Evolutionary conservation across 2,888 invertebrate genomes (phyloP).

Genomic region (Dryomyza anilis): DNA sequence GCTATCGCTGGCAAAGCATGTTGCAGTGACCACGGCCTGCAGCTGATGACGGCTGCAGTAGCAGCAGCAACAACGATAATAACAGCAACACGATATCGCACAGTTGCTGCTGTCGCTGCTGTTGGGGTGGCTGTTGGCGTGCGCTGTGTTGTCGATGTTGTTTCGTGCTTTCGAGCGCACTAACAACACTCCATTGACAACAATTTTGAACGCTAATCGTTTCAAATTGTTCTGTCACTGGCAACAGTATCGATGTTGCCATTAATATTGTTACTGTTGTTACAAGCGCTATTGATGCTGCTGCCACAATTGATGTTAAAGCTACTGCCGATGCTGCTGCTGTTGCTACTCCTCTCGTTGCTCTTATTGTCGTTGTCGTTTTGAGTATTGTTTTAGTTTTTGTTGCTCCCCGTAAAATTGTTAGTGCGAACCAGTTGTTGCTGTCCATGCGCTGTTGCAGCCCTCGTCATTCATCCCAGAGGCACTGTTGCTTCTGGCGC

Average conservation of each 20-base stretch:
- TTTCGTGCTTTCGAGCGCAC: background rate
- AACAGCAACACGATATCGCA: background rate
- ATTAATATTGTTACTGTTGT: background rate
- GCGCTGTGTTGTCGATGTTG: background rate
- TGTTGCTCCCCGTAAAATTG: too few species aligned
- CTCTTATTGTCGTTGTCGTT: background rate
- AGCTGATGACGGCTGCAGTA: background rate
- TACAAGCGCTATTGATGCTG: too few species aligned
- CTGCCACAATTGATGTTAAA: too few species aligned
- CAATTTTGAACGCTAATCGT: background rate
- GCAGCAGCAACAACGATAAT: background rate
- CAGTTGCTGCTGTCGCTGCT: background rate
- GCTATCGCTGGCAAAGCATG: background rate
- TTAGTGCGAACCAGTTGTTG: slow-evolving; percentile 8
- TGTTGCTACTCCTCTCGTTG: background rate
- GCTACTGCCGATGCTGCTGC: background rate
- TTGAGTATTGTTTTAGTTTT: slow-evolving; percentile 8
- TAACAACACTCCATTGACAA: background rate
- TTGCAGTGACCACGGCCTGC: background rate
- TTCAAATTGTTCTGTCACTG: background rate
- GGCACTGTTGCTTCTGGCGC: slow-evolving; percentile 79
- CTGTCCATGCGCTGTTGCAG: slow-evolving; percentile 30
- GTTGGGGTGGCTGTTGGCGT: background rate
- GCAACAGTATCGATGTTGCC: background rate
- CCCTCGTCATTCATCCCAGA: slow-evolving; percentile 77